These are phyloP conservation scores for Baronia brevicornis DNA, from an alignment of 2,888 invertebrate genomes.

Conservation along the genomic window DNA sequence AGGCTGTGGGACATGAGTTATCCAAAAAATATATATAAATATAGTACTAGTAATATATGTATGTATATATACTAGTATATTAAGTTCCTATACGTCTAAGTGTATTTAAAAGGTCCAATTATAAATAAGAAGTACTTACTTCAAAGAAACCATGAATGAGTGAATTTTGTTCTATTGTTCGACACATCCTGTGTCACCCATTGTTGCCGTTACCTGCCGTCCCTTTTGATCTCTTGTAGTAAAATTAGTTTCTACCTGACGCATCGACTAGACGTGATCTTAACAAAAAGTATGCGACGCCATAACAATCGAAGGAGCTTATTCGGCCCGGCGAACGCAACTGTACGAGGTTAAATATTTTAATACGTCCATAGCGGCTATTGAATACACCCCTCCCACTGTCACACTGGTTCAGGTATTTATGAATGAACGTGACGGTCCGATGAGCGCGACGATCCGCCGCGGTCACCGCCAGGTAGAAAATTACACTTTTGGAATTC, in stretches of 20 bases:
- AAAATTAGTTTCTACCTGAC: conserved; percentile 67
- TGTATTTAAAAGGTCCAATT: conserved; percentile 9
- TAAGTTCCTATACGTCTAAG: conserved; percentile 2
- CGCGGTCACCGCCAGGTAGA: conserved; percentile 68
- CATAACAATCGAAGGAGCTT: conserved; percentile 54
- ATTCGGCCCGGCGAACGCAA: conserved; percentile 40
- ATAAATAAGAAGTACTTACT: conserved; percentile 23
- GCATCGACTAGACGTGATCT: conserved; percentile 42
- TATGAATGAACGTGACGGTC: conserved; percentile 73
- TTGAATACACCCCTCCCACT: conserved; percentile 42
- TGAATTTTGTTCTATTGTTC: conserved; percentile 42
- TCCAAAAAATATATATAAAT: conserved; percentile 5
- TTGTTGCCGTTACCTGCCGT: conserved; percentile 52
- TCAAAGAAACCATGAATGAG: conserved; percentile 47
- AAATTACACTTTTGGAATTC: conserved; percentile 72
- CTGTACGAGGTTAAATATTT: conserved; percentile 22
- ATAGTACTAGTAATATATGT: conserved; percentile 13
- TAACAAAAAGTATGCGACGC: conserved; percentile 54
- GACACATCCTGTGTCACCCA: conserved; percentile 64
- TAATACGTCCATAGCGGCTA: conserved; percentile 32
- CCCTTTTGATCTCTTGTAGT: conserved; percentile 34
- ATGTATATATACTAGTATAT: conserved; percentile 6
- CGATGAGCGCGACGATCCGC: conserved; percentile 53
- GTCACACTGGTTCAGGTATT: conserved; percentile 55
- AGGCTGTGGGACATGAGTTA: no score